Conservation (phyloP, 2,113 vertebrate species). For the Arizona elegans region DNA sequence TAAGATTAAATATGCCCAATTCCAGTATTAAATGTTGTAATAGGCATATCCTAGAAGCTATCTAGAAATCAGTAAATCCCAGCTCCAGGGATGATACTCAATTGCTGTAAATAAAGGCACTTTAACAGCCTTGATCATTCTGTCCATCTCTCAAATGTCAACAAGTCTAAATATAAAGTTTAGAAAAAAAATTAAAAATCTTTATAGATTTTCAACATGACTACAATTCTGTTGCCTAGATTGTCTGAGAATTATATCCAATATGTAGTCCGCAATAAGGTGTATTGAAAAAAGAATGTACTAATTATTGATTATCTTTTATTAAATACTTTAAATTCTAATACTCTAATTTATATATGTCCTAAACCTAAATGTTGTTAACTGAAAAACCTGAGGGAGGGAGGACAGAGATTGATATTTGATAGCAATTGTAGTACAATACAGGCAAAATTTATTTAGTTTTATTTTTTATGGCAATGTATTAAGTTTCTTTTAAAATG, state of each 20-base stretch:
- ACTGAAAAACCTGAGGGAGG: neutral
- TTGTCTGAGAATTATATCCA: constrained; percentile 46
- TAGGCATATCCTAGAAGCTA: neutral
- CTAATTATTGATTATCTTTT: neutral
- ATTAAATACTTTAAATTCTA: neutral
- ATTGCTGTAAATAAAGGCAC: constrained; percentile 62
- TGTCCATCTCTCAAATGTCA: neutral
- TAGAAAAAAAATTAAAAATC: constrained; percentile 43
- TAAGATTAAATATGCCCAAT: neutral
- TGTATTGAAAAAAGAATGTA: neutral
- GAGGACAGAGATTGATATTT: neutral
- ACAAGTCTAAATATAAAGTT: constrained; percentile 22
- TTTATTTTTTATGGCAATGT: neutral
- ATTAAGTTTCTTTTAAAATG: constrained; percentile 3
- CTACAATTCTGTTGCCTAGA: constrained; percentile 42
- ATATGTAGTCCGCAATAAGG: neutral
- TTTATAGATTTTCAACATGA: constrained; percentile 13
- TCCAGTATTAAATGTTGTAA: neutral
- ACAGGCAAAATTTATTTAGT: constrained; percentile 8
- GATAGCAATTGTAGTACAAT: neutral
- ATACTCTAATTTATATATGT: neutral
- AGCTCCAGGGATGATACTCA: neutral
- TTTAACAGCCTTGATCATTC: constrained; percentile 29
- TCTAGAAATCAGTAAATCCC: neutral
- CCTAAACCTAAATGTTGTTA: neutral